Percentiles rank a stretch among this genome's conserved stretches.
Conservation (phyloP, 2,797 vertebrate species). For the Simalia tracyae region DNA sequence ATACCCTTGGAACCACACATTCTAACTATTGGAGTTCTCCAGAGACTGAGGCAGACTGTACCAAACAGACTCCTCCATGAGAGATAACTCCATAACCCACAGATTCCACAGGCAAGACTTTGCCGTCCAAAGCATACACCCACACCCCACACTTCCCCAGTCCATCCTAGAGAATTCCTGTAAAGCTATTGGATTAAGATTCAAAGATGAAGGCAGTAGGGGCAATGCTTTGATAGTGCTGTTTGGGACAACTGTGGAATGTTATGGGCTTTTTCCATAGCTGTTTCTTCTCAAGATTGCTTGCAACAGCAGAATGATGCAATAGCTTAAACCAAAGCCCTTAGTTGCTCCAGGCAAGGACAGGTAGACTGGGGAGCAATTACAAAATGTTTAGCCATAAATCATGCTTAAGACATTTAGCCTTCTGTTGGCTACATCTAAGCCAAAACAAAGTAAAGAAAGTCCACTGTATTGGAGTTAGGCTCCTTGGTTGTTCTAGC, state of each 20-base stretch:
- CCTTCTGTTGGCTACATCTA: background rate
- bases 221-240: slow-evolving; percentile 64
- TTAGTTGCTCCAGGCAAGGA: slow-evolving; percentile 29
- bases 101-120: slow-evolving; percentile 27
- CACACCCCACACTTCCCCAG: slow-evolving; percentile 15
- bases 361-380: background rate
- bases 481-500: background rate
- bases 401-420: slow-evolving; percentile 41
- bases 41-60: background rate
- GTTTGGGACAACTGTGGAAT: slow-evolving; percentile 54
- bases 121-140: background rate
- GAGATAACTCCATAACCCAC: background rate
- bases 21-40: background rate
- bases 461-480: background rate
- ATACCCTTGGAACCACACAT: background rate
- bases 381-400: slow-evolving; percentile 36
- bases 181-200: slow-evolving; percentile 63
- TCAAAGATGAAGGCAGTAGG: slow-evolving; percentile 61
- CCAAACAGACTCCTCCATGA: background rate
- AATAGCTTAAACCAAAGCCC: slow-evolving; percentile 47
- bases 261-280: slow-evolving; percentile 68
- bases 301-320: slow-evolving; percentile 57
- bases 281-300: slow-evolving; percentile 71
- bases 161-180: slow-evolving; percentile 22
- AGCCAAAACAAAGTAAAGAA: background rate